These are phyloP conservation scores for Nothocercus julius DNA, from an alignment of 2,113 vertebrate genomes.

Conservation along the genomic window DNA sequence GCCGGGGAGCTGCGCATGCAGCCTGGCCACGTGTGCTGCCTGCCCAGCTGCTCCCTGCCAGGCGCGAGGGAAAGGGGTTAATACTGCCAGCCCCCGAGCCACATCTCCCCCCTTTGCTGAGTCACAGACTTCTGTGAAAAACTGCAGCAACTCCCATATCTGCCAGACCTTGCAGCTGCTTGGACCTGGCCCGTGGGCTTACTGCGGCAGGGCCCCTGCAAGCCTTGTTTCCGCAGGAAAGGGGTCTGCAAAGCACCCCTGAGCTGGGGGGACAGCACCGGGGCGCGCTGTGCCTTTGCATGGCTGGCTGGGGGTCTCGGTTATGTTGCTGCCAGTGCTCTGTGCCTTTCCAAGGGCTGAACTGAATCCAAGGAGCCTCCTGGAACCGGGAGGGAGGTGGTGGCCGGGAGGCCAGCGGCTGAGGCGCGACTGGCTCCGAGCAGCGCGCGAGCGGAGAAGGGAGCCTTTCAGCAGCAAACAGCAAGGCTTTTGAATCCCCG, in stretches of 20 bases:
- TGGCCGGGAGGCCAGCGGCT: fast-evolving
- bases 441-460: fast-evolving
- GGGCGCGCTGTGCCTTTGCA: neutral
- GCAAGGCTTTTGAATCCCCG: neutral
- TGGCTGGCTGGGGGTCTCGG: neutral
- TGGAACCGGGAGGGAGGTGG: neutral
- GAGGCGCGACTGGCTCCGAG: neutral
- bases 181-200: neutral
- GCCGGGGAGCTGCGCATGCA: neutral
- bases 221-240: constrained; percentile 2
- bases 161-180: neutral
- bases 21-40: fast-evolving
- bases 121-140: neutral
- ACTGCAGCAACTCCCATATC: neutral
- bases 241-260: neutral
- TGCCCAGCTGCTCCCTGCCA: neutral
- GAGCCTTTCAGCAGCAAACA: neutral
- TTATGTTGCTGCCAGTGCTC: fast-evolving
- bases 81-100: neutral
- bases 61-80: neutral
- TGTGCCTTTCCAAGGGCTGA: neutral
- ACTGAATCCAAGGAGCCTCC: neutral
- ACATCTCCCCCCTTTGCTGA: neutral
- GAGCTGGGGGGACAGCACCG: neutral
- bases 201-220: neutral